phyloP scores from a whole-genome alignment of 2,113 vertebrate genomes.

The Tenrec ecaudatus region DNA sequence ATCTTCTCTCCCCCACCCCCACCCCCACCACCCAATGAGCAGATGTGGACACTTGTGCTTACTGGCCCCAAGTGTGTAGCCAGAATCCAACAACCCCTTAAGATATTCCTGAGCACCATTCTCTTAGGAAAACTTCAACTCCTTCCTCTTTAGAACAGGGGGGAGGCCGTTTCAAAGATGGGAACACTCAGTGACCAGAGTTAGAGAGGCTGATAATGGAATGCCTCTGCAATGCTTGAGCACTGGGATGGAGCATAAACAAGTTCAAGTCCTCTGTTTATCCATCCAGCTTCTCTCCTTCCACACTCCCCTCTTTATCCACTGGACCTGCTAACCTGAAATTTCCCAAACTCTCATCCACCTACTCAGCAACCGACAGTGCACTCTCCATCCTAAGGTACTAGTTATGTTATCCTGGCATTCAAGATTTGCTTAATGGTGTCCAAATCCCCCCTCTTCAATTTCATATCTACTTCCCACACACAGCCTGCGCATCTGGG shows the following conservation, averaged over 20 bases:
- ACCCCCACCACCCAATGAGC: not conserved
- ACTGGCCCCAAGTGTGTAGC: not conserved
- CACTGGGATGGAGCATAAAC: not conserved
- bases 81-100: conserved; percentile 23
- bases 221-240: not conserved
- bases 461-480: conserved; percentile 6
- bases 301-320: not conserved
- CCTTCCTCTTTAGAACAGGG: conserved; percentile 19
- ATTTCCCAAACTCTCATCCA: conserved; percentile 12
- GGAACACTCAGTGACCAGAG: not conserved
- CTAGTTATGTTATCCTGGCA: conserved; percentile 25
- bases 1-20: not conserved
- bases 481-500: not conserved
- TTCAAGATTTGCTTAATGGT: not conserved
- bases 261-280: not conserved
- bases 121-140: conserved; percentile 44
- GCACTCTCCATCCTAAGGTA: conserved; percentile 29
- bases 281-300: not conserved
- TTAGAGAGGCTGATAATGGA: not conserved
- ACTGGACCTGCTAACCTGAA: conserved; percentile 33
- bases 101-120: not conserved
- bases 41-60: conserved; percentile 33
- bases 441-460: not conserved
- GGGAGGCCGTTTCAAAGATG: not conserved
- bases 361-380: conserved; percentile 36